These are phyloP conservation scores for Chiloscyllium punctatum DNA, from an alignment of 2,797 vertebrate species.

Conservation along the genomic window DNA sequence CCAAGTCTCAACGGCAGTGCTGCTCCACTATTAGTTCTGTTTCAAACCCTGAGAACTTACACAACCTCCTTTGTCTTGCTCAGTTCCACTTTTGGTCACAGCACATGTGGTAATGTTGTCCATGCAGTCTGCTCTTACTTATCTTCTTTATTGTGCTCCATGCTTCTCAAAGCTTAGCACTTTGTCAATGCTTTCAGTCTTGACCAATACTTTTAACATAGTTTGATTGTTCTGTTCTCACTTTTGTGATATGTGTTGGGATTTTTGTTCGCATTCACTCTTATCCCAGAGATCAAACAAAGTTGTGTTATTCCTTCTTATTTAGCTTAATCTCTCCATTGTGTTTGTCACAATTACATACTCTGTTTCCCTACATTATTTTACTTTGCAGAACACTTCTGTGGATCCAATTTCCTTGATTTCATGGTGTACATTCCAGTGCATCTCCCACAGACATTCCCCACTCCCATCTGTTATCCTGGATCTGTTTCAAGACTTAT, in stretches of 20 bases:
- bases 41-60: neutral
- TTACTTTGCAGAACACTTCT: neutral
- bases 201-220: neutral
- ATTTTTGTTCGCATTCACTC: neutral
- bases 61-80: neutral
- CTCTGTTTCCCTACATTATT: neutral
- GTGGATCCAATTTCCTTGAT: neutral
- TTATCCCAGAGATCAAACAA: neutral
- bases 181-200: neutral
- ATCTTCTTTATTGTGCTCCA: neutral
- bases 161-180: neutral
- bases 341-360: neutral
- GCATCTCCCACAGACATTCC: neutral
- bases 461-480: neutral
- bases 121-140: neutral
- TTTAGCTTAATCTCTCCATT: neutral
- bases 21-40: neutral
- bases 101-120: neutral
- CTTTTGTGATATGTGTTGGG: neutral
- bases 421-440: neutral
- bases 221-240: neutral
- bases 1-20: neutral
- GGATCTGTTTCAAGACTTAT: neutral
- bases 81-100: neutral
- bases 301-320: neutral